phyloP scores from a whole-genome alignment of 2,888 invertebrate genomes.

The Stenchaetothrips biformis region DNA sequence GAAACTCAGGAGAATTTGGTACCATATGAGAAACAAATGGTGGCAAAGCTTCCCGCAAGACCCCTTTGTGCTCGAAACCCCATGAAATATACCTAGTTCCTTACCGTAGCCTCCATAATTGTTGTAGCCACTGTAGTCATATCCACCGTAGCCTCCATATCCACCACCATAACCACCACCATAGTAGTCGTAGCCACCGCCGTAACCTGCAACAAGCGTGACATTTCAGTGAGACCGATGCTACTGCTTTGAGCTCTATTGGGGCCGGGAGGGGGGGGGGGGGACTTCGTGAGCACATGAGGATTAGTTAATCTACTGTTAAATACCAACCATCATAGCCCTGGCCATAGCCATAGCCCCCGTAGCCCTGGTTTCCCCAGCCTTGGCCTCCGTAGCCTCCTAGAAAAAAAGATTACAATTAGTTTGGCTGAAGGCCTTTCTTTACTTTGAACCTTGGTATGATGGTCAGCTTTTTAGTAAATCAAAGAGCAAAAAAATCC shows the following conservation, averaged over 20 bases:
- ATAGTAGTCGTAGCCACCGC: conserved; percentile 64
- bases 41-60: too few relatives aligned
- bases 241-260: background rate
- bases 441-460: conserved; percentile 9
- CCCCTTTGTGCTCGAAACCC: too few relatives aligned
- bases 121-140: conserved; percentile 75
- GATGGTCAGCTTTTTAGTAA: conserved; percentile 7
- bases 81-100: conserved; percentile 36
- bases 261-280: background rate
- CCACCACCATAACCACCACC: conserved; percentile 65
- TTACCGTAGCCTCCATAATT: conserved; percentile 71
- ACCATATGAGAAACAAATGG: too few relatives aligned
- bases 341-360: conserved; percentile 32
- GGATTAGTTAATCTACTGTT: conserved; percentile 8
- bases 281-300: background rate
- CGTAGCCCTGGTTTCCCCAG: conserved; percentile 31
- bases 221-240: background rate
- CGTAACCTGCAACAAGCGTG: conserved; percentile 39
- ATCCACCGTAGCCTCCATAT: conserved; percentile 63
- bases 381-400: conserved; percentile 33
- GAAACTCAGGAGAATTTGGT: too few relatives aligned
- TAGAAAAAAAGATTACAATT: conserved; percentile 24
- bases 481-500: conserved; percentile 24
- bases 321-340: conserved; percentile 30
- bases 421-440: conserved; percentile 24